A percentile compares a stretch with the other conserved stretches of the same genome.
These are phyloP conservation scores for Pseudobourletiella spinata DNA, from an alignment of 1,140 invertebrate species.

Conservation along the genomic window DNA sequence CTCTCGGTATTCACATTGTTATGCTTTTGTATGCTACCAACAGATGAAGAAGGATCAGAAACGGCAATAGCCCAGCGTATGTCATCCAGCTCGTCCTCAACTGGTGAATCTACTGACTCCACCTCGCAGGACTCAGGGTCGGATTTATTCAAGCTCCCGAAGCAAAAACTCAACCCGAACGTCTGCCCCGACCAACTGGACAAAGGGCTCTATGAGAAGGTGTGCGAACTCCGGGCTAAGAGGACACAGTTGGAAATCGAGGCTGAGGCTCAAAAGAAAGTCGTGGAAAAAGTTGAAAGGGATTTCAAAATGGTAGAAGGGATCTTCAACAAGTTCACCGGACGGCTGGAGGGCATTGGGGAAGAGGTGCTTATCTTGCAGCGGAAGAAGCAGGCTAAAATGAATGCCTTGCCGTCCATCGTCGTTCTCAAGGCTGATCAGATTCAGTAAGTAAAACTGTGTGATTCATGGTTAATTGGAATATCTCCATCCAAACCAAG, in stretches of 20 bases:
- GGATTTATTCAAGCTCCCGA: conserved; percentile 22
- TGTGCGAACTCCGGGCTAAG: conserved; percentile 18
- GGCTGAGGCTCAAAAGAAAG: conserved; percentile 21
- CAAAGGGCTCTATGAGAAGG: conserved; percentile 15
- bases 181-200: conserved; percentile 31
- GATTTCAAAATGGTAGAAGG: conserved; percentile 13
- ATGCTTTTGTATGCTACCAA: no score
- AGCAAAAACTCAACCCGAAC: conserved; percentile 21
- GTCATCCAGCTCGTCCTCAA: background rate
- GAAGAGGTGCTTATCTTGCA: conserved; percentile 23
- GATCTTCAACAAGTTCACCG: conserved; percentile 15
- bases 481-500: no score
- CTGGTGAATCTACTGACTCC: conserved; percentile 12
- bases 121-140: conserved; percentile 20
- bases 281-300: conserved; percentile 8
- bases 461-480: no score
- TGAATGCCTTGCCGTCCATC: conserved; percentile 24
- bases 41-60: conserved; percentile 6
- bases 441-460: conserved; percentile 26
- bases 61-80: background rate
- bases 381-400: conserved; percentile 17
- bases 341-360: conserved; percentile 13
- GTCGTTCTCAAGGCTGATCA: conserved; percentile 27
- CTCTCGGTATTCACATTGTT: no score
- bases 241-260: conserved; percentile 19